These are phyloP conservation scores for Muscicapa comitata DNA, from an alignment of 2,797 vertebrate species.

Conservation along the genomic window DNA sequence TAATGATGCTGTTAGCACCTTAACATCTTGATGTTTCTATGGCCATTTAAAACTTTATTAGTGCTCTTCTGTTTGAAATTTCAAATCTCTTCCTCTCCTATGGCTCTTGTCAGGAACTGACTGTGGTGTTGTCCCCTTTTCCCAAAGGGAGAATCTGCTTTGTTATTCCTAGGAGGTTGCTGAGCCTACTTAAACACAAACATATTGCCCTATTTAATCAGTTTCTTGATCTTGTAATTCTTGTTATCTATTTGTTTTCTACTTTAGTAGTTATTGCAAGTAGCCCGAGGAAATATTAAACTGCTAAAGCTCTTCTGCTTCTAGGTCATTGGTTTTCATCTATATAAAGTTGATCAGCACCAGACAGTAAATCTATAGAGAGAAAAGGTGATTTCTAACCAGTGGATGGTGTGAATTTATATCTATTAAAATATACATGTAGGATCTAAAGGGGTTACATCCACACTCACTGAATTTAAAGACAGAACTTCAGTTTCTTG, in stretches of 20 bases:
- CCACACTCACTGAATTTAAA: background rate
- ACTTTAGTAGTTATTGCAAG: background rate
- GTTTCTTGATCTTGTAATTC: slow-evolving; percentile 35
- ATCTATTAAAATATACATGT: background rate
- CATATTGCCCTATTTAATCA: slow-evolving; percentile 36
- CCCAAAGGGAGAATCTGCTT: background rate
- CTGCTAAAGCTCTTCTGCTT: background rate
- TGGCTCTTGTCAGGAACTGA: background rate
- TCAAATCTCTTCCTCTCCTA: background rate
- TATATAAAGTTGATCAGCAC: background rate
- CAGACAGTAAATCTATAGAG: background rate
- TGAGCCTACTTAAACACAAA: slow-evolving; percentile 36
- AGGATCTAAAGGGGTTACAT: background rate
- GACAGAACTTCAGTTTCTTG: background rate
- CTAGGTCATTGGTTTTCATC: slow-evolving; percentile 11
- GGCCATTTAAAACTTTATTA: background rate
- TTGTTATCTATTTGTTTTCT: slow-evolving; percentile 38
- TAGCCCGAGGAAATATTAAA: slow-evolving; percentile 12
- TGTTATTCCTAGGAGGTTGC: slow-evolving; percentile 7
- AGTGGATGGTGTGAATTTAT: background rate
- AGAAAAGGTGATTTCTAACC: background rate
- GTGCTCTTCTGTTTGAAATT: background rate
- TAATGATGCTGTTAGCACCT: background rate
- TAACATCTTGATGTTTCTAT: background rate
- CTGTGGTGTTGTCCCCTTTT: background rate